These are phyloP conservation scores for Pygoscelis adeliae DNA, from an alignment of 2,113 vertebrate species.

Conservation along the genomic window DNA sequence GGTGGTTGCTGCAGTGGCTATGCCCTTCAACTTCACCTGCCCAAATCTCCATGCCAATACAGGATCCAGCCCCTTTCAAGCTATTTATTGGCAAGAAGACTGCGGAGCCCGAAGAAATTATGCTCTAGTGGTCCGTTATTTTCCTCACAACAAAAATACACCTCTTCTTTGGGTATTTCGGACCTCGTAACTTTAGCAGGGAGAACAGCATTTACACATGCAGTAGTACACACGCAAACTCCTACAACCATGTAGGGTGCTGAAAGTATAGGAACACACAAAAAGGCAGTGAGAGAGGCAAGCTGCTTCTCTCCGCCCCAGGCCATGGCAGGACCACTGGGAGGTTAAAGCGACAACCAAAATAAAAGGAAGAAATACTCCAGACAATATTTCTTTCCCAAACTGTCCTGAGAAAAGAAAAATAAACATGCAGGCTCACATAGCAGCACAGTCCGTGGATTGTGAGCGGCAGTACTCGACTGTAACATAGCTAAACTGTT, in stretches of 20 bases:
- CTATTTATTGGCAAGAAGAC: neutral
- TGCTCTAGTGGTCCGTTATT: neutral
- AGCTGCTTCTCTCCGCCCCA: neutral
- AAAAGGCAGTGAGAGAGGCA: neutral
- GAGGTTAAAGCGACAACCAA: neutral
- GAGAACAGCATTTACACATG: neutral
- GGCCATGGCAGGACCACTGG: neutral
- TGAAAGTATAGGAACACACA: neutral
- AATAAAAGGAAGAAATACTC: neutral
- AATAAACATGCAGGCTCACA: neutral
- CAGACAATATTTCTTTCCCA: neutral
- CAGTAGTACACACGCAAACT: accelerated
- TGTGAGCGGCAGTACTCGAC: neutral
- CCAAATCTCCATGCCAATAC: neutral
- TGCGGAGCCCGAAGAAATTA: neutral
- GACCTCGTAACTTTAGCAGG: neutral
- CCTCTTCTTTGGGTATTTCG: neutral
- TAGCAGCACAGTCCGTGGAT: neutral
- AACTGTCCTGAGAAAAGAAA: neutral
- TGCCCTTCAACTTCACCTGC: neutral
- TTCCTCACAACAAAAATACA: neutral
- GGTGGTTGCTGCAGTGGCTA: neutral
- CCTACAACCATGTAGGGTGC: neutral
- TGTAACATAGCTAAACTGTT: neutral
- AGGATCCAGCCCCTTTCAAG: neutral